Conservation (phyloP, 2,888 invertebrate genomes). For the Epinotia bilunana region DNA sequence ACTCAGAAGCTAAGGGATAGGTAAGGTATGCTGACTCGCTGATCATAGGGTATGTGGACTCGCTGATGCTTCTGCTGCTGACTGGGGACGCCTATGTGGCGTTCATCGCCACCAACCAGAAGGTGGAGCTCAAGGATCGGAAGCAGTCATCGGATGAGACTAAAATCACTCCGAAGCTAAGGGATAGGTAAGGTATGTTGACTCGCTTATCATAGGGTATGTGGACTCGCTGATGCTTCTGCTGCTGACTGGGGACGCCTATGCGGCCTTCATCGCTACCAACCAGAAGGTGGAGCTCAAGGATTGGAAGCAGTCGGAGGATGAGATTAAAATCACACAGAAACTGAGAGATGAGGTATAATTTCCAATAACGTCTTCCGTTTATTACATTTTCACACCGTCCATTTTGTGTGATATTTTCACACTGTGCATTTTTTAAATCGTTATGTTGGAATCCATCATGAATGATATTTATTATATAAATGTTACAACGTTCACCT, state of each 20-base stretch:
- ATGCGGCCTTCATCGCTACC: constrained; percentile 93
- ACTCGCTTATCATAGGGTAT: no score
- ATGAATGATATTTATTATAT: no score
- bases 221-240: constrained; percentile 89
- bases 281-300: constrained; percentile 93
- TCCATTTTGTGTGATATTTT: no score
- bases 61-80: constrained; percentile 85
- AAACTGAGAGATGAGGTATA: constrained; percentile 71
- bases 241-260: constrained; percentile 93
- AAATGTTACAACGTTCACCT: no score
- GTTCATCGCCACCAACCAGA: constrained; percentile 95
- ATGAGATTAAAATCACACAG: constrained; percentile 67
- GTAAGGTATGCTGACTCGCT: constrained; percentile 62
- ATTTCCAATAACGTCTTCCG: no score
- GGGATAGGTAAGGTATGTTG: constrained; percentile 68
- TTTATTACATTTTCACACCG: no score
- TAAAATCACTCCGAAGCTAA: constrained; percentile 64
- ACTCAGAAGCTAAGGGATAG: constrained; percentile 62
- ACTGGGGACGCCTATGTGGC: constrained; percentile 94
- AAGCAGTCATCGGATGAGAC: constrained; percentile 67
- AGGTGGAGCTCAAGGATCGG: constrained; percentile 86
- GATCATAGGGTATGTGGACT: constrained; percentile 86
- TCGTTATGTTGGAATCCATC: no score
- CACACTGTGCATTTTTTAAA: no score
- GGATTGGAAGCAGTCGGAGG: constrained; percentile 70